Conservation (phyloP, 1,140 invertebrate species). For the Danaus melanippus region DNA sequence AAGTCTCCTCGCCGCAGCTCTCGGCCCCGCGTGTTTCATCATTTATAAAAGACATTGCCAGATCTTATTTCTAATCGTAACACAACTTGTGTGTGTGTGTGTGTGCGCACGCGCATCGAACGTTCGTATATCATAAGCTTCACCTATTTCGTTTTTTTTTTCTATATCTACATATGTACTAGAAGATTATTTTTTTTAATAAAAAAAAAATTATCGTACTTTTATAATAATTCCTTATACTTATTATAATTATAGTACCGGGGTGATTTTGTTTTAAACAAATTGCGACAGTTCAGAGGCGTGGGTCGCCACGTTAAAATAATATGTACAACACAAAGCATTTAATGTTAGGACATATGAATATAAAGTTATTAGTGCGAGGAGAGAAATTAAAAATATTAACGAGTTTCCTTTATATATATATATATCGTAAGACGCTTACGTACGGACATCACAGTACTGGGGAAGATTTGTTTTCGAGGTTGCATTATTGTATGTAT, state of each 20-base stretch:
- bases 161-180: conserved; percentile 63
- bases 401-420: conserved; percentile 20
- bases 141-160: conserved; percentile 52
- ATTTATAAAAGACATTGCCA: conserved; percentile 53
- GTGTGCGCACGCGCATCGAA: conserved; percentile 18
- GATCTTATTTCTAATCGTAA: conserved; percentile 57
- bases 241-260: conserved; percentile 58
- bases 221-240: conserved; percentile 62
- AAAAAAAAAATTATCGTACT: conserved; percentile 58
- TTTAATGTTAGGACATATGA: conserved; percentile 70
- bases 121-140: conserved; percentile 43
- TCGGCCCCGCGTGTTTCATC: too few relatives aligned
- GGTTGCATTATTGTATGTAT: conserved; percentile 41
- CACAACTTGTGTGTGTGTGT: conserved; percentile 53
- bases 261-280: conserved; percentile 37
- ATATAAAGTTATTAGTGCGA: conserved; percentile 52
- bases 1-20: too few relatives aligned
- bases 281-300: conserved; percentile 27
- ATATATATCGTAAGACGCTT: conserved; percentile 57
- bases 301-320: conserved; percentile 48
- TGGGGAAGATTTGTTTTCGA: conserved; percentile 48
- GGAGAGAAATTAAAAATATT: too few relatives aligned
- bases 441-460: conserved; percentile 56
- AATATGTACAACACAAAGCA: conserved; percentile 69
- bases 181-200: conserved; percentile 61